Conservation (phyloP, 2,888 invertebrate species). For the Auanema sp. region DNA sequence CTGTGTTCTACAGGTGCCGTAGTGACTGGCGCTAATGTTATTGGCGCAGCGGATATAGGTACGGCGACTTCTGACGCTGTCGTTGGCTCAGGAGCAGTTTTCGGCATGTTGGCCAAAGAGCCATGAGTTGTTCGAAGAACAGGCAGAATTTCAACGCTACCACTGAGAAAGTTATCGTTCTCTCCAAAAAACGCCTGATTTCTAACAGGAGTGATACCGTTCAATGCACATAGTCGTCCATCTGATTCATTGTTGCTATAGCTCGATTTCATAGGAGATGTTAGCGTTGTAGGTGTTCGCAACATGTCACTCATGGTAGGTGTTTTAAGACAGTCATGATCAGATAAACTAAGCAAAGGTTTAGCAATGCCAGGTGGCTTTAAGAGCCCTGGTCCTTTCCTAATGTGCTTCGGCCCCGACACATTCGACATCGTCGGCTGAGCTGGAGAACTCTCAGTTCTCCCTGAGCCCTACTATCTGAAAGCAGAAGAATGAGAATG, state of each 20-base stretch:
- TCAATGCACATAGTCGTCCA: slow-evolving; percentile 18
- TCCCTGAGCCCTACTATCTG: not conserved
- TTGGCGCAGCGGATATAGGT: not conserved
- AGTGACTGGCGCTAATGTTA: not conserved
- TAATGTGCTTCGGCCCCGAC: slow-evolving; percentile 15
- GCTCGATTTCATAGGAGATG: slow-evolving; percentile 24
- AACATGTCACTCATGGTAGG: slow-evolving; percentile 53
- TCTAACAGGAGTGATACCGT: slow-evolving; percentile 35
- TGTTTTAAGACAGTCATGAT: slow-evolving; percentile 50
- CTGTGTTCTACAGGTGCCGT: no score
- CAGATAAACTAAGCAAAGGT: slow-evolving; percentile 26
- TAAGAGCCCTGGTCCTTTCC: slow-evolving; percentile 22
- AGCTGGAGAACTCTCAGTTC: not conserved
- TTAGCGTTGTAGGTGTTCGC: slow-evolving; percentile 32
- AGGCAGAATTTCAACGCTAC: slow-evolving; percentile 25
- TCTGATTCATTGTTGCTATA: slow-evolving; percentile 26
- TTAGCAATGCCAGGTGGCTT: slow-evolving; percentile 19
- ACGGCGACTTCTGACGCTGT: not conserved
- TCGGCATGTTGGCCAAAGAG: not conserved
- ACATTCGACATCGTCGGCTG: slow-evolving; percentile 15
- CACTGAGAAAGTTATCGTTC: slow-evolving; percentile 46
- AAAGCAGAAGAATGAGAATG: not conserved
- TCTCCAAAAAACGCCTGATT: slow-evolving; percentile 50
- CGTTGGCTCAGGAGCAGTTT: not conserved
- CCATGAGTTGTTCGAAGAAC: slow-evolving; percentile 9